Conservation (phyloP, 2,113 vertebrate species). For the Psephotus haematonotus region DNA sequence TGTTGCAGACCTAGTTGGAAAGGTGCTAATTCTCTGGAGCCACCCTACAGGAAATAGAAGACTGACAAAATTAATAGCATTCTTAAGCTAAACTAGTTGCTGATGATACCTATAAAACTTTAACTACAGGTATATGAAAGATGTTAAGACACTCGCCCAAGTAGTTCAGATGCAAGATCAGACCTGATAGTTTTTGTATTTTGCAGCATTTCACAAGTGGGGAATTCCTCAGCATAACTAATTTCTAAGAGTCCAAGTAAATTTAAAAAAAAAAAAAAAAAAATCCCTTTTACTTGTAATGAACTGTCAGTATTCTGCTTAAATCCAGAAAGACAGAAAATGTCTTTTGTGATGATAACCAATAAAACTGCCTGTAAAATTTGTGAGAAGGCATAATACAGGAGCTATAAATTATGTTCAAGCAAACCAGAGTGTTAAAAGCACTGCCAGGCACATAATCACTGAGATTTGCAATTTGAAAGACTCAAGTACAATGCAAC, state of each 20-base stretch:
- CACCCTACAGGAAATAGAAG: fast-evolving
- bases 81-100: neutral
- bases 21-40: neutral
- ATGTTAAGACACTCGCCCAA: neutral
- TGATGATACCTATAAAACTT: neutral
- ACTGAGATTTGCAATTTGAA: slow-evolving; percentile 59
- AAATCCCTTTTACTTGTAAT: neutral
- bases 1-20: neutral
- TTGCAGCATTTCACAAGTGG: neutral
- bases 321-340: neutral
- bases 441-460: slow-evolving; percentile 49
- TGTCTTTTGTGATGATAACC: slow-evolving; percentile 29
- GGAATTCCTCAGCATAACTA: neutral
- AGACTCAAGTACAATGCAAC: slow-evolving; percentile 32
- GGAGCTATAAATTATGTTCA: slow-evolving; percentile 43
- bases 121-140: neutral
- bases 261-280: neutral
- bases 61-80: neutral
- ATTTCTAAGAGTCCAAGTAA: neutral
- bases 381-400: slow-evolving; percentile 29
- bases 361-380: slow-evolving; percentile 11
- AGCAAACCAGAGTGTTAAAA: slow-evolving; percentile 54
- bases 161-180: neutral
- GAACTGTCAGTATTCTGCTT: slow-evolving; percentile 15
- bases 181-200: neutral